Evolutionary conservation across 2,113 vertebrate genomes (phyloP), one percentile per base, ranked within the genome.

Genomic region (Tachysurus fulvidraco): DNA sequence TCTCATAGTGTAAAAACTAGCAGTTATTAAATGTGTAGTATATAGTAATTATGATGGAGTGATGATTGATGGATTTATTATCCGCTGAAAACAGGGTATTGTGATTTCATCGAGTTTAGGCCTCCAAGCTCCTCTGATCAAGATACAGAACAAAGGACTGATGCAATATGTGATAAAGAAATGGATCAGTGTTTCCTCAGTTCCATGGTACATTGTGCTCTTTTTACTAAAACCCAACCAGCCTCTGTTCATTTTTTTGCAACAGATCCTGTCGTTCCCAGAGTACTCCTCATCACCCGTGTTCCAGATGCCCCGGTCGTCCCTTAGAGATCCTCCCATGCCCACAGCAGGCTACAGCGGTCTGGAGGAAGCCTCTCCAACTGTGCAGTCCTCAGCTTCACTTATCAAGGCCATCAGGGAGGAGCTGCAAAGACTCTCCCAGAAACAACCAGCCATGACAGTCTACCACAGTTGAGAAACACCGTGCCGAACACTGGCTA

Each of bases 401-500:
- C 97, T 99, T 82, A 99, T 99, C 91, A 98, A 98, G 95, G 97
- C 98, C 25, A 99, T 99, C 92, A 95, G 98, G 81, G 98, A 99
- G 96, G 98, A 99, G 93, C 96, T 99, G 59, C 96, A 98, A 10
- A 97, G 97, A n/a, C 95, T 99, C 80, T 98, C 98, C 86, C 97
- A 97, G 94, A 99, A 98, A 93, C 98, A 99, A 94, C 95, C 94
- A 3, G 78, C 95, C 4, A 95, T 96, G 84, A 95, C 96, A 87
- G 95, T 94, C 94, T 97, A 98, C 94, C 96, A 97, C 87, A 96
- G 96, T 89, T 95, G 95, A 87, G 84, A 84, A 59, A 83, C 30
- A 82, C 54, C 84, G 8, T 59, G 62, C 59, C 77, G 50, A 10
- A 19, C 60, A 46, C 21, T 79, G 77, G 76, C 59, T 80, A 83